phyloP scores from a whole-genome alignment of 1,140 invertebrate genomes.

The Ceratina japonica region DNA sequence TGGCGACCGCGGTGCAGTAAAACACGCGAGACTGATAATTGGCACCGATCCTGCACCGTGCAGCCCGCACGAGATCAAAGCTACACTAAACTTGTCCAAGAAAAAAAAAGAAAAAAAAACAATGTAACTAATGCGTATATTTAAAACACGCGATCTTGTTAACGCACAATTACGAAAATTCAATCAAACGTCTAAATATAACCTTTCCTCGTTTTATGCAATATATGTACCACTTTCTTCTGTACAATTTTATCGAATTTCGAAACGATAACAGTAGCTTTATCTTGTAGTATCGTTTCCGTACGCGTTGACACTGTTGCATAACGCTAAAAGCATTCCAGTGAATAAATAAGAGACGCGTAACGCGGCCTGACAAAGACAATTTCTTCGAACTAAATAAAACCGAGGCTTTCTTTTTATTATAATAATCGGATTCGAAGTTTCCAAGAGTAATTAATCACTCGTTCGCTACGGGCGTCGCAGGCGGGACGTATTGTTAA shows the following conservation, averaged over 20 bases:
- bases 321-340: not conserved
- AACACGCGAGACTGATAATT: conserved; percentile 50
- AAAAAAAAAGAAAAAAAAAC: no score
- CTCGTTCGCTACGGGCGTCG: conserved; percentile 9
- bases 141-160: not conserved
- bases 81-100: not conserved
- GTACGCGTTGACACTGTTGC: not conserved
- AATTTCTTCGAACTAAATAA: not conserved
- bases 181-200: no score
- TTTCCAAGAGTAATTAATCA: conserved; percentile 31
- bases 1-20: not conserved
- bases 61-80: not conserved
- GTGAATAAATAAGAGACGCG: not conserved
- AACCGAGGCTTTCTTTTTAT: no score
- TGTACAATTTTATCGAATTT: not conserved
- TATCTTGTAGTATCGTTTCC: no score
- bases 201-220: not conserved
- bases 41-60: conserved; percentile 11
- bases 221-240: not conserved
- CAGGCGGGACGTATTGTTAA: conserved; percentile 25
- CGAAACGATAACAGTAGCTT: not conserved
- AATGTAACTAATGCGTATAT: no score
- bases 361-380: not conserved
- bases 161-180: no score
- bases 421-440: no score